Evolutionary conservation across 2,888 invertebrate species (phyloP).

Genomic region (Dynastes maya): DNA sequence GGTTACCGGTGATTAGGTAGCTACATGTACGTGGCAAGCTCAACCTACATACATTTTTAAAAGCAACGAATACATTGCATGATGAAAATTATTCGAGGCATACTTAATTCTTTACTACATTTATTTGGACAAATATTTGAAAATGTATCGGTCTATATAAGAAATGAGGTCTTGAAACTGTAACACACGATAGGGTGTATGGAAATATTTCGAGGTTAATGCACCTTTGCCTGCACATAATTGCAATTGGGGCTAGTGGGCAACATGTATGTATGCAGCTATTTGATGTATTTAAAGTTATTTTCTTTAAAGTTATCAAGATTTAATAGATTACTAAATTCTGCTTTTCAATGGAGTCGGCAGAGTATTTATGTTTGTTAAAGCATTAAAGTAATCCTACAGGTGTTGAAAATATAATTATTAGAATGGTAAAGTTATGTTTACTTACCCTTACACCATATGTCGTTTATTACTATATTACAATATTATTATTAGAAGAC

Average conservation of each 20-base stretch:
- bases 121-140: slow-evolving; percentile 39
- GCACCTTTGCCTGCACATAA: slow-evolving; percentile 31
- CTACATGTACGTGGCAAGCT: neutral
- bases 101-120: slow-evolving; percentile 16
- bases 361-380: no score
- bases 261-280: neutral
- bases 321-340: neutral
- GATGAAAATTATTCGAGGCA: slow-evolving; percentile 31
- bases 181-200: slow-evolving; percentile 14
- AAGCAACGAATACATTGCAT: slow-evolving; percentile 34
- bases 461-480: no score
- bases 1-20: neutral
- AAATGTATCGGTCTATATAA: slow-evolving; percentile 9
- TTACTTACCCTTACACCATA: no score
- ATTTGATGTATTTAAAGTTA: slow-evolving; percentile 4
- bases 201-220: slow-evolving; percentile 40
- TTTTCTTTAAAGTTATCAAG: slow-evolving; percentile 1
- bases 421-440: no score
- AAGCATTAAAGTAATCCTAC: no score
- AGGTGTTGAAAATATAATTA: no score
- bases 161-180: slow-evolving; percentile 35
- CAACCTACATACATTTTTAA: slow-evolving; percentile 22
- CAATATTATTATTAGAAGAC: no score
- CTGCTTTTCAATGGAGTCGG: no score
- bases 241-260: neutral